Percentiles rank a stretch among this genome's conserved stretches.
These are phyloP conservation scores for Zoanthus gigantus DNA, from an alignment of 92 coral and sea anemone species.

Conservation along the genomic window DNA sequence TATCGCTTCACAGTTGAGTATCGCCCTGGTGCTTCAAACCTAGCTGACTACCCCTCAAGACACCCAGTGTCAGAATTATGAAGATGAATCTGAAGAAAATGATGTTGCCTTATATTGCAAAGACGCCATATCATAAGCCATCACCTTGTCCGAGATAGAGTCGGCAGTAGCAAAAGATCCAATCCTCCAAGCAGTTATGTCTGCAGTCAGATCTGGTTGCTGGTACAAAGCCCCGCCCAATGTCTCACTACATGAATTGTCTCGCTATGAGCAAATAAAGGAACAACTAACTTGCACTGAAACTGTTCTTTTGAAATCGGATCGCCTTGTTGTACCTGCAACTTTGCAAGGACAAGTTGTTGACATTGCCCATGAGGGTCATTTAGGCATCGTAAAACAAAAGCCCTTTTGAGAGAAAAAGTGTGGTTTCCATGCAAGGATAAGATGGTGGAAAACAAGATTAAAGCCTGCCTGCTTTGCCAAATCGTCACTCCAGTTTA, in stretches of 20 bases:
- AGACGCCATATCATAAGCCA: conserved; percentile 47
- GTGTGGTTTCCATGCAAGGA: conserved; percentile 46
- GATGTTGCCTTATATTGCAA: conserved; percentile 31
- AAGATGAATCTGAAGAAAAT: conserved; percentile 55
- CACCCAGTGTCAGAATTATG: conserved; percentile 41
- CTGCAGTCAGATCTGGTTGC: conserved; percentile 49
- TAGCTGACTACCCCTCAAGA: conserved; percentile 60
- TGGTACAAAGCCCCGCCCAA: conserved; percentile 47
- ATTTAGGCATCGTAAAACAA: conserved; percentile 62
- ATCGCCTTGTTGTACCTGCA: conserved; percentile 57
- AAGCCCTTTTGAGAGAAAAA: conserved; percentile 59
- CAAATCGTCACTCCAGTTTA: conserved; percentile 55
- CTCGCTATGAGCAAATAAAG: conserved; percentile 52
- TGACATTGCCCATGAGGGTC: conserved; percentile 66
- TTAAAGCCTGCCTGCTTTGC: conserved; percentile 53
- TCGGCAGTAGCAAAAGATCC: conserved; percentile 53
- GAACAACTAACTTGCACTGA: conserved; percentile 62
- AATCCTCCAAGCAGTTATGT: conserved; percentile 48
- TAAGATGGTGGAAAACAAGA: conserved; percentile 36
- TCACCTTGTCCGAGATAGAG: conserved; percentile 52
- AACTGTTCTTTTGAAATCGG: conserved; percentile 28
- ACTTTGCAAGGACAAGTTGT: background rate
- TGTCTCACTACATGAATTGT: conserved; percentile 38
- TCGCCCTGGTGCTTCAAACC: conserved; percentile 40
- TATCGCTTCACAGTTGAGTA: conserved; percentile 60